Conservation (phyloP, 2,113 vertebrate species). For the Circaetus gallicus region DNA sequence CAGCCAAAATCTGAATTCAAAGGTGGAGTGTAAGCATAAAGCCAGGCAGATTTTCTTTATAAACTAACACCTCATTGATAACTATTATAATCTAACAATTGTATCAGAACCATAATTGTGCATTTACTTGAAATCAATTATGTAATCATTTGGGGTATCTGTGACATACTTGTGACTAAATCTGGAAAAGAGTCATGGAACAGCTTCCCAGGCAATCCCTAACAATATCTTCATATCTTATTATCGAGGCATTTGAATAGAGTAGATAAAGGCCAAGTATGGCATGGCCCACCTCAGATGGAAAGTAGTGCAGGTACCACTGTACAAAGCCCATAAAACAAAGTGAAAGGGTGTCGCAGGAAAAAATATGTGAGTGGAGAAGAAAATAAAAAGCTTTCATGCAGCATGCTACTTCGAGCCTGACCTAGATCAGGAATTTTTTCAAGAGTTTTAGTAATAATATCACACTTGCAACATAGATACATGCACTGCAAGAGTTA, state of each 20-base stretch:
- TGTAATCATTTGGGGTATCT: not conserved
- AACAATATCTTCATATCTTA: not conserved
- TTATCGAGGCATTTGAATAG: not conserved
- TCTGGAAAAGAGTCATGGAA: not conserved
- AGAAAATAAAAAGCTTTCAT: not conserved
- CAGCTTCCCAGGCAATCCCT: not conserved
- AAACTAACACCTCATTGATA: not conserved
- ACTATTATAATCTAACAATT: not conserved
- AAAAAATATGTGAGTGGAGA: not conserved
- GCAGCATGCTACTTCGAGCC: accelerated
- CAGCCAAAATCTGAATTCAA: not conserved
- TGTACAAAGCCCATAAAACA: not conserved
- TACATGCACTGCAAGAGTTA: not conserved
- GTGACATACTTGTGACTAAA: not conserved
- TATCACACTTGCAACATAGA: not conserved
- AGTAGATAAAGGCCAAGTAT: not conserved
- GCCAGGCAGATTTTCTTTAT: not conserved
- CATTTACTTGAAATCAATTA: not conserved
- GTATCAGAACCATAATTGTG: not conserved
- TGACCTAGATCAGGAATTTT: not conserved
- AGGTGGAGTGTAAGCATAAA: not conserved
- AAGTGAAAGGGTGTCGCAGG: not conserved
- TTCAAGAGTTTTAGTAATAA: not conserved
- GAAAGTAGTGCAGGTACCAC: not conserved
- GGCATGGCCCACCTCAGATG: not conserved